These are phyloP conservation scores for Operophtera brumata DNA, from an alignment of 2,888 invertebrate species.

Conservation along the genomic window DNA sequence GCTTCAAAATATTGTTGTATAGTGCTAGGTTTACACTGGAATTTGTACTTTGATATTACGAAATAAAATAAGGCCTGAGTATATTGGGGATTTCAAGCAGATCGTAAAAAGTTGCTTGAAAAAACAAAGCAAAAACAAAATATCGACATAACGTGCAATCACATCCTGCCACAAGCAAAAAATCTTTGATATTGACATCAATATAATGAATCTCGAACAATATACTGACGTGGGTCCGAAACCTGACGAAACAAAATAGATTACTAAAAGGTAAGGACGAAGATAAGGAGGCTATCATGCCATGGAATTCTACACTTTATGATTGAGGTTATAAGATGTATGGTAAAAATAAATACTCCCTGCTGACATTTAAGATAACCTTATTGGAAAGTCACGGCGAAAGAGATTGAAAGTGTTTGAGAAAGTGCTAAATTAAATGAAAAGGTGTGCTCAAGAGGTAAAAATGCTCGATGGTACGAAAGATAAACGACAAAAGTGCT, in stretches of 20 bases:
- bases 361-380: constrained; percentile 6
- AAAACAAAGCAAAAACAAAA: no score
- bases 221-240: constrained; percentile 6
- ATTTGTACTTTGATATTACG: no score
- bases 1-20: no score
- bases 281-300: neutral
- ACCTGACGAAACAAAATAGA: neutral
- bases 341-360: neutral
- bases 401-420: constrained; percentile 19
- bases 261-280: neutral
- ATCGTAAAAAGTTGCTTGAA: no score
- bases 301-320: neutral
- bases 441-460: constrained; percentile 11
- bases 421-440: constrained; percentile 18
- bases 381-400: constrained; percentile 17
- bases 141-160: neutral
- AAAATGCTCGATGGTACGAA: constrained; percentile 8
- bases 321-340: neutral
- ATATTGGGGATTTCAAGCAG: no score
- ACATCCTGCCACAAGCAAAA: neutral
- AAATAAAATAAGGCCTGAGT: no score
- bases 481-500: constrained; percentile 12
- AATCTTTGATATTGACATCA: neutral
- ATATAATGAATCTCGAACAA: neutral
- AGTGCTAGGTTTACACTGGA: no score